Evolutionary conservation across 2,888 invertebrate species (phyloP), one percentile per base, ranked within the genome.

Genomic region (Notodonta dromedarius): DNA sequence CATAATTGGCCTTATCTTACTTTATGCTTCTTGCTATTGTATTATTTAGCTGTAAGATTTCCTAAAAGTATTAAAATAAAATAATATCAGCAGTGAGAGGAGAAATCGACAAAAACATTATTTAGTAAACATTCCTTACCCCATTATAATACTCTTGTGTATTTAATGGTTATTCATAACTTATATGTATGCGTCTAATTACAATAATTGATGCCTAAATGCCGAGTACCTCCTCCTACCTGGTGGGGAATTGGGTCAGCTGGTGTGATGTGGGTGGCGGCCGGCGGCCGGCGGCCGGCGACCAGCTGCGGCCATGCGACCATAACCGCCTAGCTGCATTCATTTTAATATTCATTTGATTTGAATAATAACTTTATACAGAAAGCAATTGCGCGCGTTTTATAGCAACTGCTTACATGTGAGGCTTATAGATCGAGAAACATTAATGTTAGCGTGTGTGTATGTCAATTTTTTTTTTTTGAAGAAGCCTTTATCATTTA

Each of bases 171-270:
- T 61, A 71, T 73, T 62, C 70, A 63, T 62, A 63, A 57, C 65
- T 51, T n/a, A 48, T 60, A 62, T 16, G 2, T 50, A 50, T 50
- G 50, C 16, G 50, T 50, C 7, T 16, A 54, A 74, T 74, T 72
- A 68, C 64, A 63, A 63, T 73, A 63, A 70, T 68, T 62, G 63
- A 61, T 60, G 58, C 61, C 61, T 61, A 62, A 61, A 69, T 70
- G 64, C 35, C 7, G 35, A 35, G 61, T 70, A 66, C 58, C 70
- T 70, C 62, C 71, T 73, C 77, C 76, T 76, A 81, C 74, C 69
- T 61, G 67, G 62, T 59, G 57, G 51, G 54, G 63, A 82, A 79
- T 74, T 77, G 72, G 82, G 83, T 79, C 80, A 74, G 58, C 56
- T 63, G 39, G 63, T 54, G 62, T 32, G 61, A 57, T 59, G 82